phyloP scores from a whole-genome alignment of 2,888 invertebrate genomes.

The Peribatodes rhomboidaria region DNA sequence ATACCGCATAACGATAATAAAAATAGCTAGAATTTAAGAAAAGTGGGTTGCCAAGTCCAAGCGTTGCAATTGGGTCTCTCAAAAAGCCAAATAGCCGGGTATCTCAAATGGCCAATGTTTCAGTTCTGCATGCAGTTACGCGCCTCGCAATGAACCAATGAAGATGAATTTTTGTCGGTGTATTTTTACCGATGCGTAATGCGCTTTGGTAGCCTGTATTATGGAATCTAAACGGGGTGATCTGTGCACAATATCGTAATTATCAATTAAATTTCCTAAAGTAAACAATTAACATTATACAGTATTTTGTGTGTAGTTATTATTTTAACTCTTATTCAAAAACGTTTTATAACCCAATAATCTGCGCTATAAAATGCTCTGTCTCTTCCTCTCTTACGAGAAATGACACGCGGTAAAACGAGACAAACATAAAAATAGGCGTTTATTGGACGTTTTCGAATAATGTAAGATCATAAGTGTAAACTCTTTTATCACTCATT shows the following conservation, averaged over 20 bases:
- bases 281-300: conserved; percentile 24
- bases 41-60: no score
- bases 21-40: no score
- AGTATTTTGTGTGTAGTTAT: conserved; percentile 37
- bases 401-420: background rate
- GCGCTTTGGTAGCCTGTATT: no score
- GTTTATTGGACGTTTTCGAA: background rate
- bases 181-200: no score
- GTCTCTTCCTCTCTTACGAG: background rate
- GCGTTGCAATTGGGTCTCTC: no score
- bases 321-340: conserved; percentile 6
- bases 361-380: background rate
- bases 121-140: no score
- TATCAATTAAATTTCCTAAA: conserved; percentile 6
- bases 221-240: no score
- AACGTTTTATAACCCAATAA: background rate
- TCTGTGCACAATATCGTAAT: background rate
- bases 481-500: background rate
- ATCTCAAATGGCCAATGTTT: no score
- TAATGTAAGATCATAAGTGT: background rate
- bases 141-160: no score
- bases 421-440: background rate
- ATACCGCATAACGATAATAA: no score
- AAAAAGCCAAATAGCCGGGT: no score
- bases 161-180: no score